phyloP scores from a whole-genome alignment of 2,113 vertebrate species.

The Cinclus mexicanus region DNA sequence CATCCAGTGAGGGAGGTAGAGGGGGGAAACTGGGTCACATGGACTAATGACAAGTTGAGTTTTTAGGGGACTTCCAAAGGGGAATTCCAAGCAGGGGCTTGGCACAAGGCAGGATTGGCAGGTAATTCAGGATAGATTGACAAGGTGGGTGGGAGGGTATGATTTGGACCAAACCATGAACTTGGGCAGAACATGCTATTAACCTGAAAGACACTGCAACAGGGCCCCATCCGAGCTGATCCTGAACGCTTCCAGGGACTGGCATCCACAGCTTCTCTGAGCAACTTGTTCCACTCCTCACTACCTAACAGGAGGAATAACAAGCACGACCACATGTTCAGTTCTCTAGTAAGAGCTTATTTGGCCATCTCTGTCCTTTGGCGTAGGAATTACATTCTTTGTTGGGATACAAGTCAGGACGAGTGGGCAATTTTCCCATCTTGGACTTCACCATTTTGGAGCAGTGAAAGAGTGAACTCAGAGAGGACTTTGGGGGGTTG shows the following conservation, averaged over 20 bases:
- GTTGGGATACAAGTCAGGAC: not conserved
- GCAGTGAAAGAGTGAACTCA: fast-evolving
- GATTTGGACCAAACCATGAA: too few relatives aligned
- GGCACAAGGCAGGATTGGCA: too few relatives aligned
- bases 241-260: not conserved
- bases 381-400: not conserved
- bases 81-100: too few relatives aligned
- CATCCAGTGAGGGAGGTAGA: too few relatives aligned
- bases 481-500: not conserved
- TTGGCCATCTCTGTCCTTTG: not conserved
- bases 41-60: too few relatives aligned
- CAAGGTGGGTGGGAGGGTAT: too few relatives aligned
- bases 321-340: not conserved
- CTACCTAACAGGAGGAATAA: not conserved
- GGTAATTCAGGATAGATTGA: too few relatives aligned
- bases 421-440: not conserved
- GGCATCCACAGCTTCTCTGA: not conserved
- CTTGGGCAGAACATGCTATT: too few relatives aligned
- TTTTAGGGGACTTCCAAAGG: too few relatives aligned
- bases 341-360: not conserved
- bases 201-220: too few relatives aligned
- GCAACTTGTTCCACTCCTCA: not conserved
- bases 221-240: not conserved
- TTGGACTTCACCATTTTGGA: not conserved
- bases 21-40: too few relatives aligned